Base-by-base conservation (phyloP, 2,797 vertebrate species). In the Mallotus villosus region DNA sequence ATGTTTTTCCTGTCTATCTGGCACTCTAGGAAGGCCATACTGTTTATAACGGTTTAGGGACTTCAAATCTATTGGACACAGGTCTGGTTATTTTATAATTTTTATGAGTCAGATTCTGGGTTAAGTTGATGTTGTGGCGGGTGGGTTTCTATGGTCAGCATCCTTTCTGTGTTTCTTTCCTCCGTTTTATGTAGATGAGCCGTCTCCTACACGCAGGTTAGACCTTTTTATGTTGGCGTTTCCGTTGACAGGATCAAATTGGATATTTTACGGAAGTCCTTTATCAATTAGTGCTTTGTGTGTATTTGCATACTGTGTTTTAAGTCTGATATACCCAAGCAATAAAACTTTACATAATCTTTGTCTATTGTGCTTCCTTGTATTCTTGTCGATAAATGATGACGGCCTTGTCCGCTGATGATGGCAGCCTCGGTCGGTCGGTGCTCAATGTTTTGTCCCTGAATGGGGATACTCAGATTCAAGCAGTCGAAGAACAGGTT, bases 311-410 rank as follows among this genome's bases (percentile, higher is more conserved):
- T 65, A 65, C 37, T 21, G 22, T 65, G 63, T 65, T 65, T 65
- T 65, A 65, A 46, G 34, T 46, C 37, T 65, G 63, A 21, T 41
- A 37, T 49, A 65, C 49, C 37, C 37, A 24, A 46, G 63, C 63
- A 65, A 65, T 65, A 65, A 65, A 65, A 41, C 63, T 46, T 65
- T 65, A 41, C 63, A 65, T 41, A 5, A 19, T 65, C 14, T 22
- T 65, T 46, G 63, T 65, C 63, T 16, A 3, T 62, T 14, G 25
- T 55, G 51, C 19, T 55, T 17, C 19, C 51, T n/a, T 19, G 17
- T 55, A 6, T 6, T 55, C 5, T 55, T 46, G 41, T 46, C 41
- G 3, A 11, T 14, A 8, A 34, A 34, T 34, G 27, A 34, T 34
- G 32, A 34, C 27, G 4, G 27, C 27, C 27, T 27, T 27, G 3